Conservation (phyloP, 2,113 vertebrate genomes). For the Chaetops frenatus region DNA sequence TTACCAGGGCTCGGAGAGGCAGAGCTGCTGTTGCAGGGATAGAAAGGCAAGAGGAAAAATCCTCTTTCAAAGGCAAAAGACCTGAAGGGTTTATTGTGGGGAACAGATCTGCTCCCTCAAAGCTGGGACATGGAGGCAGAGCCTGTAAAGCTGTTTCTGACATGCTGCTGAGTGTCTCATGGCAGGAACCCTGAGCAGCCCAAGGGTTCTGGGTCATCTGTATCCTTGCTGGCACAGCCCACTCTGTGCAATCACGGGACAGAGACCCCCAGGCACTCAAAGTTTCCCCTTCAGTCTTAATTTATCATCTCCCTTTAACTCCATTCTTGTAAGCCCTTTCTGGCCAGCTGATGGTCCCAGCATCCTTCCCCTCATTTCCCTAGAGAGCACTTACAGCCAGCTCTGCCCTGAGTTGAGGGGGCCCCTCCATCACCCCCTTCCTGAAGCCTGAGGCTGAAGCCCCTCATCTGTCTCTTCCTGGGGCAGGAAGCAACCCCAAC, state of each 20-base stretch:
- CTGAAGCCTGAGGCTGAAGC: background rate
- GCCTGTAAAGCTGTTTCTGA: background rate
- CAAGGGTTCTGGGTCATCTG: background rate
- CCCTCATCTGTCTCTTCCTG: background rate
- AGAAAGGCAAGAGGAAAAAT: background rate
- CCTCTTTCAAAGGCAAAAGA: background rate
- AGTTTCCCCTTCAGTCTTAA: background rate
- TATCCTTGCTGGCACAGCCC: background rate
- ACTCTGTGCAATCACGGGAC: rapidly evolving
- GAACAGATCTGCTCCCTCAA: background rate
- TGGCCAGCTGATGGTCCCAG: background rate
- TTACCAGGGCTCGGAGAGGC: background rate
- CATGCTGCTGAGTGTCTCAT: background rate
- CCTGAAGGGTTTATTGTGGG: background rate
- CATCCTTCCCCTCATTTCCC: background rate
- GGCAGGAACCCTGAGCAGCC: background rate
- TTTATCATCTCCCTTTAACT: background rate
- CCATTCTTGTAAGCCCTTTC: background rate
- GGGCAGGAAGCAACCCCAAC: background rate
- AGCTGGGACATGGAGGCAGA: background rate
- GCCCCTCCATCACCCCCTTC: background rate
- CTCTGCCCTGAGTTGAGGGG: background rate
- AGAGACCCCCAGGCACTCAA: background rate
- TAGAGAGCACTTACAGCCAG: background rate
- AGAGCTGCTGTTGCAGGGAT: constrained; percentile 2